Evolutionary conservation across 1,140 invertebrate genomes (phyloP).

Genomic region (Apis florea): DNA sequence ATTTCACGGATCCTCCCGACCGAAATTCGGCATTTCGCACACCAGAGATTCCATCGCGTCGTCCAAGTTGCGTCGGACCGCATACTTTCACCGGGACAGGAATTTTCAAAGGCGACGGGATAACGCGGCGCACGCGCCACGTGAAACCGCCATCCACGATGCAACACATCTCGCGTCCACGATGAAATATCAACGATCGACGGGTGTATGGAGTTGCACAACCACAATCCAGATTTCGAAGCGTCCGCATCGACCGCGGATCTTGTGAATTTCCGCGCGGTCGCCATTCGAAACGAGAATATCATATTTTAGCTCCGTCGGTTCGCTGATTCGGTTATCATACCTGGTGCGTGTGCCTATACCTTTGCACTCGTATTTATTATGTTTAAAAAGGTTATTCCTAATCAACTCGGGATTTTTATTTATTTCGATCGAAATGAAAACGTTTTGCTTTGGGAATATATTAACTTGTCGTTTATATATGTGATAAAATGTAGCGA

Average conservation of each 20-base stretch:
- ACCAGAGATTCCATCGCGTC: not conserved
- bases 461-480: no score
- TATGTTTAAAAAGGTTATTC: no score
- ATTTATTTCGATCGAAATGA: no score
- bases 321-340: conserved; percentile 20
- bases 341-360: no score
- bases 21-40: not conserved
- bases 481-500: no score
- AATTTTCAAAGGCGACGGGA: conserved; percentile 13
- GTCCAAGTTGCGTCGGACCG: not conserved
- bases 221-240: conserved; percentile 63
- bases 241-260: conserved; percentile 59
- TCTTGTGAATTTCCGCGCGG: conserved; percentile 61
- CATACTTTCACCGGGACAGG: conserved; percentile 10
- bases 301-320: conserved; percentile 39
- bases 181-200: conserved; percentile 53
- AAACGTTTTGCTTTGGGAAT: no score
- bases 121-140: not conserved
- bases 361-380: no score
- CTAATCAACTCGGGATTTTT: no score
- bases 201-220: conserved; percentile 47
- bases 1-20: no score
- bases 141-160: not conserved
- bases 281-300: conserved; percentile 55
- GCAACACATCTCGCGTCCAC: conserved; percentile 25